A percentile compares a stretch with the other conserved stretches of the same genome.
Evolutionary conservation across 2,797 vertebrate species (phyloP).

Genomic region (Botia kubotai): DNA sequence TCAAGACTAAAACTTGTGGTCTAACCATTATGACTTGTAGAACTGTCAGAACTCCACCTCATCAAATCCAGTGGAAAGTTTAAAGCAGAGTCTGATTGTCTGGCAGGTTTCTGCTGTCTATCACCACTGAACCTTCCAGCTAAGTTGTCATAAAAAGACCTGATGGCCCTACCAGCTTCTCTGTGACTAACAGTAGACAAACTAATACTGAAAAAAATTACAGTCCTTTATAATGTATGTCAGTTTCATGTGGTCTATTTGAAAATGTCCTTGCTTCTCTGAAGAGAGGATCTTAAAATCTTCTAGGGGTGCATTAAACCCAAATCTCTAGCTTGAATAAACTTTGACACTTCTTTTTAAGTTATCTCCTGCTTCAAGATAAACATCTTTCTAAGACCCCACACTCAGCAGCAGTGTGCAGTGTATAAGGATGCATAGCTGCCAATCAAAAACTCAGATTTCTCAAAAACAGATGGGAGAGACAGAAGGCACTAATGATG

Average conservation of each 20-base stretch:
- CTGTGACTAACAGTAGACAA: slow-evolving; percentile 15
- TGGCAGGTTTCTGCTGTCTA: not conserved
- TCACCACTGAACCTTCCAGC: slow-evolving; percentile 6
- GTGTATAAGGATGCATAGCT: not conserved
- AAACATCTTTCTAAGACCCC: slow-evolving; percentile 2
- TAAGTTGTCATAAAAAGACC: not conserved
- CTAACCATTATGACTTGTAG: not conserved
- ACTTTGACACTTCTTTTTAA: not conserved
- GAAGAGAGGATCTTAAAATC: not conserved
- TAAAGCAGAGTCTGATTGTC: not conserved
- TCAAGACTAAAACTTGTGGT: not conserved
- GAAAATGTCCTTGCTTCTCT: slow-evolving; percentile 23
- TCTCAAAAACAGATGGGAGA: slow-evolving; percentile 21
- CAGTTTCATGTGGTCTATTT: not conserved
- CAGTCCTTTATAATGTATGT: slow-evolving; percentile 10
- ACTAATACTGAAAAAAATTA: not conserved
- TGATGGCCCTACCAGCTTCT: not conserved
- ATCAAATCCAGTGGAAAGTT: not conserved
- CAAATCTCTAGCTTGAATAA: not conserved
- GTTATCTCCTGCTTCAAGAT: not conserved
- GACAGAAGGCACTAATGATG: slow-evolving; percentile 36
- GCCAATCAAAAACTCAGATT: slow-evolving; percentile 17
- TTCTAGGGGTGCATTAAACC: slow-evolving; percentile 20
- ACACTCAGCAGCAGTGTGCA: not conserved
- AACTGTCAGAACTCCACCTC: not conserved